These are phyloP conservation scores for Alexandromys fortis DNA, from an alignment of 2,113 vertebrate species.

Conservation along the genomic window DNA sequence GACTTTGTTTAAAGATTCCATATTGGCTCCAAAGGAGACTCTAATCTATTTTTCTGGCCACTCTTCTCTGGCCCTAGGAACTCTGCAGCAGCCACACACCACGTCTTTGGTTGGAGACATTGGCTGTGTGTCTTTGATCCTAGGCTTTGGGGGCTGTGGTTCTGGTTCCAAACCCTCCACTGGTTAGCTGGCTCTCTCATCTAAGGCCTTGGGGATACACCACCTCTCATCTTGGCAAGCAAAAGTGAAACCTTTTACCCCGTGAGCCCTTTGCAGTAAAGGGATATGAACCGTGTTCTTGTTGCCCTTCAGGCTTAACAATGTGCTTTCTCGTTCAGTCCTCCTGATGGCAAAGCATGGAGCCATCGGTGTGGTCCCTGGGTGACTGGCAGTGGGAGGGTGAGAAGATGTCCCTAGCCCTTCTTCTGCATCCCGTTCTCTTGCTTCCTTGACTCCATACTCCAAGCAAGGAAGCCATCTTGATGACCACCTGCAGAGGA, in stretches of 20 bases:
- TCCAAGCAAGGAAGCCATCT: neutral
- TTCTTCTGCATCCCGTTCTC: neutral
- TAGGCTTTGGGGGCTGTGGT: constrained; percentile 48
- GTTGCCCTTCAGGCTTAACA: neutral
- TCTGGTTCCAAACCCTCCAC: neutral
- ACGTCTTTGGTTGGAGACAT: neutral
- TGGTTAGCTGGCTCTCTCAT: constrained; percentile 44
- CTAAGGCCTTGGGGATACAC: constrained; percentile 7
- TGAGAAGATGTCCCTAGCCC: neutral
- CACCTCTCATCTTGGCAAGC: constrained; percentile 2
- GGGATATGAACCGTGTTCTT: neutral
- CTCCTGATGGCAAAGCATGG: neutral
- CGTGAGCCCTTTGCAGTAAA: constrained; percentile 39
- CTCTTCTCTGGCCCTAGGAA: neutral
- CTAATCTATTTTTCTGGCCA: constrained; percentile 53
- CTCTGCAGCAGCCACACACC: neutral
- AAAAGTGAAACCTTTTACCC: constrained; percentile 45
- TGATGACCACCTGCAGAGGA: neutral
- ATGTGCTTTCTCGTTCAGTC: neutral
- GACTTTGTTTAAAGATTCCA: constrained; percentile 38
- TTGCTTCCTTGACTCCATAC: neutral
- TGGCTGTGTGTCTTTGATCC: constrained; percentile 26
- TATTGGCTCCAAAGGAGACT: constrained; percentile 14
- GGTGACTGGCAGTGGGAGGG: neutral
- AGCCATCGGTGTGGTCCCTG: neutral